Conservation (phyloP, 2,888 invertebrate genomes). For the Agrilus cyanescens region DNA sequence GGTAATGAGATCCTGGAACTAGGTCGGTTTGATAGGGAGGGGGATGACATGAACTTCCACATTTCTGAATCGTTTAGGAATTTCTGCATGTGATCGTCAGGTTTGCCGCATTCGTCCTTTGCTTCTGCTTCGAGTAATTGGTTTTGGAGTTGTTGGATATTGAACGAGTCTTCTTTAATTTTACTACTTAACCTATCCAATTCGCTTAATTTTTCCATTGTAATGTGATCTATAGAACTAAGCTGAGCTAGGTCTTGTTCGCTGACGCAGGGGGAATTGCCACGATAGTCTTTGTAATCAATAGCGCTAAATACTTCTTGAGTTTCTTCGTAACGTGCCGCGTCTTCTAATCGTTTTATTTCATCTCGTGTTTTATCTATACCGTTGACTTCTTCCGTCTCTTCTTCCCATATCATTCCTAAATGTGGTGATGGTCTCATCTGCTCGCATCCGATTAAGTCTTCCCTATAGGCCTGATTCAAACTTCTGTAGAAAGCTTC, state of each 20-base stretch:
- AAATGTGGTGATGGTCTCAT: slow-evolving; percentile 58
- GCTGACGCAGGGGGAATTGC: slow-evolving; percentile 61
- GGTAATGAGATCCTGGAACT: slow-evolving; percentile 50
- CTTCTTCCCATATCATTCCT: slow-evolving; percentile 81
- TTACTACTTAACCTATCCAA: slow-evolving; percentile 65
- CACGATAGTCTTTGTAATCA: slow-evolving; percentile 69
- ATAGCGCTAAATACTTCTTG: slow-evolving; percentile 60
- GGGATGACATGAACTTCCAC: slow-evolving; percentile 51
- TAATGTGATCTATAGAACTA: slow-evolving; percentile 64
- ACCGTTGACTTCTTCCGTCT: slow-evolving; percentile 46
- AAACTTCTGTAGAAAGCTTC: slow-evolving; percentile 81
- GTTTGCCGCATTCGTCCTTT: slow-evolving; percentile 51
- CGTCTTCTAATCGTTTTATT: slow-evolving; percentile 36
- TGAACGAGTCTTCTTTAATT: slow-evolving; percentile 66
- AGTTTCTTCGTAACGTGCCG: slow-evolving; percentile 41
- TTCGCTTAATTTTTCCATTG: slow-evolving; percentile 67
- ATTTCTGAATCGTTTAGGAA: slow-evolving; percentile 47
- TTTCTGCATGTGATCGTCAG: slow-evolving; percentile 57
- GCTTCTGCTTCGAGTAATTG: slow-evolving; percentile 49
- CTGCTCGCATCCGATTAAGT: slow-evolving; percentile 45
- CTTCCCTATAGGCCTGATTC: slow-evolving; percentile 78
- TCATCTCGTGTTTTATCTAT: slow-evolving; percentile 28
- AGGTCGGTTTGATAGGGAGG: slow-evolving; percentile 41
- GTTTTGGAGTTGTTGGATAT: slow-evolving; percentile 62
- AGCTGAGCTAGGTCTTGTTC: slow-evolving; percentile 69